These are phyloP conservation scores for Calliopsis andreniformis DNA, from an alignment of 1,140 invertebrate genomes.

Conservation along the genomic window DNA sequence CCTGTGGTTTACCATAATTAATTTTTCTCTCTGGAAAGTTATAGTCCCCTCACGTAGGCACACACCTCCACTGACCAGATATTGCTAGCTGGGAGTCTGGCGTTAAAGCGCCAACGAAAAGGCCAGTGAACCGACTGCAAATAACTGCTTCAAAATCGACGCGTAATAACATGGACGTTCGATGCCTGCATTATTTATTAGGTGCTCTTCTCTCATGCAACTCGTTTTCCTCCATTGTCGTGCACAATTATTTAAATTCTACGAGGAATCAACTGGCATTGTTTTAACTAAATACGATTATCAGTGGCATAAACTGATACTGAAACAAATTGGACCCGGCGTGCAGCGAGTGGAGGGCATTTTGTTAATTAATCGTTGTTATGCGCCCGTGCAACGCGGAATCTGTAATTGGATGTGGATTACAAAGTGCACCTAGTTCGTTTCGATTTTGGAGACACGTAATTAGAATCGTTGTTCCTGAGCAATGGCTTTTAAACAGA, in stretches of 20 bases:
- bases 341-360: neutral
- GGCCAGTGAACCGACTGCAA: neutral
- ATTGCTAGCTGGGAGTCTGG: neutral
- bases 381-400: neutral
- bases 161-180: neutral
- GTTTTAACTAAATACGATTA: neutral
- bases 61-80: neutral
- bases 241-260: neutral
- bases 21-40: neutral
- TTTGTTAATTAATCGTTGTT: conserved; percentile 12
- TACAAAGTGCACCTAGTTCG: neutral
- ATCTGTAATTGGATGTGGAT: neutral
- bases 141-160: neutral
- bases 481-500: neutral
- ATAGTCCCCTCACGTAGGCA: too few species aligned
- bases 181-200: neutral
- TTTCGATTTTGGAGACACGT: neutral
- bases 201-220: neutral
- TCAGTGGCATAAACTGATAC: neutral
- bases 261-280: neutral
- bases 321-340: neutral
- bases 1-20: neutral
- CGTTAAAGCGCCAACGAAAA: neutral
- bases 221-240: neutral
- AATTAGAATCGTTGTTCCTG: neutral